Base-by-base conservation (phyloP, 2,113 vertebrate species). In the Poicephalus gulielmi region DNA sequence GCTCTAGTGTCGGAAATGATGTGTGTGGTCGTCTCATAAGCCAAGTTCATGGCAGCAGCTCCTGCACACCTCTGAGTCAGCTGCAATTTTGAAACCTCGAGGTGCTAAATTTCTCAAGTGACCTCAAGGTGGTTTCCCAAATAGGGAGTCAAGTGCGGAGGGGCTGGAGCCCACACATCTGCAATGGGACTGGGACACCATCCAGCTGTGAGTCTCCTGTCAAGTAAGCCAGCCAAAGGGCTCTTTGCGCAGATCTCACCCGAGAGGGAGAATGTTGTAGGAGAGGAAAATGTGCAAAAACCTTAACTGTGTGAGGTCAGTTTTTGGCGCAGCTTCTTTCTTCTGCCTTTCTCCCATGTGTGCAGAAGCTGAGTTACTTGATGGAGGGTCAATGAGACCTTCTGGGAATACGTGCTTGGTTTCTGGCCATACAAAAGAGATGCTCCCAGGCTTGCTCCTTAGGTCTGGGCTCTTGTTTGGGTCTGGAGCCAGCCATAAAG, bases 11-110 rank as follows among this genome's bases (percentile, higher is more conserved):
- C 10, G 5, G 80, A 75, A 52, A 20, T 68, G 55, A 15, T 46
- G 57, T 30, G 7, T 50, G 57, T 0, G 3, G 84, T 83, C 4
- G 3, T 85, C 60, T 96, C 68, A 52, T 19, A 76, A 88, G 70
- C 78, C 75, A 33, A 84, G 57, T 53, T 90, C 55, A n/a, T 37
- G 60, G 87, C 93, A 92, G 80, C 74, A 93, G 53, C 74, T 82
- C 88, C 83, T 86, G 52, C 44, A 57, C 44, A 17, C 30, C 41
- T 76, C 82, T 69, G 73, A 95, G n/a, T 95, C 96, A 93, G 49
- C 52, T 46, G 35, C 60, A 24, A 5, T 9, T 95, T n/a, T 60
- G 75, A 64, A 91, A 53, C 33, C 43, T 35, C 0, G 2, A 33
- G 68, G 19, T 69, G 41, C 76, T 49, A 50, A 64, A 46, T 77